Evolutionary conservation across 2,113 vertebrate genomes (phyloP), one percentile per base, ranked within the genome.

Genomic region (Oenanthe oenanthe): DNA sequence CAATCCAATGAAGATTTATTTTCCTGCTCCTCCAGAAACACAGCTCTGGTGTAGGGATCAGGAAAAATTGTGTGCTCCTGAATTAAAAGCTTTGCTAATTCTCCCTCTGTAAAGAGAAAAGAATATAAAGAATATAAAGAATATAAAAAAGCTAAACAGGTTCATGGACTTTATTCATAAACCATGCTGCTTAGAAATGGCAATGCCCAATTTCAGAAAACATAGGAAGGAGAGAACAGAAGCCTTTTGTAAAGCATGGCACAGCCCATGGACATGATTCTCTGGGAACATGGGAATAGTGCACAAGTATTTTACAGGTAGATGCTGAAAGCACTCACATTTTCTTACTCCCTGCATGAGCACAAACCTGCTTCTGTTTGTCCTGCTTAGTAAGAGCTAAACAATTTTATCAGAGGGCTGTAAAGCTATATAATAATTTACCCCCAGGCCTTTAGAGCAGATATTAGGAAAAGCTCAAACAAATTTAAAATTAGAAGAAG

Each of bases 401-500:
- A 0, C 12, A 36, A 34, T 62, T 83, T 61, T 38, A 50, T 54
- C 26, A 66, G 42, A 62, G 31, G 58, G 24, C 58, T 70, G 25
- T 43, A 73, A 43, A 42, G 17, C 7, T 12, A 36, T 17, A 32
- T 3, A 61, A 25, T 57, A 3, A 91, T 84, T 80, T 96, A 22
- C 58, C 24, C 51, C 17, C 9, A 34, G 47, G 45, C 14, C n/a
- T 60, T 87, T 40, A 51, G 17, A 14, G 38, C 20, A 83, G 47
- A n/a, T 65, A 95, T 40, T 63, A 85, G 62, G 48, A 89, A 53
- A 93, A 95, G 6, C 60, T 75, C 42, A 75, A 79, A 53, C 58
- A 67, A 4, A 36, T n/a, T 81, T 91, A 56, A 80, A 94, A 92
- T 81, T 71, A 84, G 76, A 74, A 92, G 73, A 62, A 89, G 45